Base-by-base conservation (phyloP, 2,113 vertebrate genomes). In the Lonchura striata region DNA sequence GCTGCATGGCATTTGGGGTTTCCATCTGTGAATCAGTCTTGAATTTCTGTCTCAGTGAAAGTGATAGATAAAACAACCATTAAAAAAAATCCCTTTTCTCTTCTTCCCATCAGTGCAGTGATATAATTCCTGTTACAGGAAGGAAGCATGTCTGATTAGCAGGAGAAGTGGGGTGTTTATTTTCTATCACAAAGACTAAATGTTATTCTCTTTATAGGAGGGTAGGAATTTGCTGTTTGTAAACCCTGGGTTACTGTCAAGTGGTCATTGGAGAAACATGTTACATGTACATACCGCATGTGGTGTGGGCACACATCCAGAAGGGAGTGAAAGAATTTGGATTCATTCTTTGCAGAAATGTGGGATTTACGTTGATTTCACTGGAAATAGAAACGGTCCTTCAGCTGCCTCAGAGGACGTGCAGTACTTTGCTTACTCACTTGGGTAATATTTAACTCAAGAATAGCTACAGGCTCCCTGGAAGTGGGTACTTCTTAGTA, bases 21-120 rank as follows among this genome's bases (percentile, higher is more conserved):
- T 98, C 96, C 96, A 72, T 91, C 68, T 54, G 61, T 97, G 97
- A 97, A 97, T 96, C 96, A 97, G 94, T 33, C 92, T 90, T 77
- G 87, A 91, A 35, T 80, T 96, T 97, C 88, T 93, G 74, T 91
- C 69, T 79, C 63, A 77, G 64, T 91, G 94, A 97, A 96, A 97
- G 89, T 60, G 85, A 94, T 87, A 97, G 97, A 94, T 97, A 82
- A 82, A 78, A 82, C 65, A 72, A 69, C 84, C 42, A 92, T 77
- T 80, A 0, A 7, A 57, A 75, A 95, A 94, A 92, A 90, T 83
- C 86, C 95, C 90, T 91, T 89, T 76, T 87, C 81, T 93, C 88
- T 76, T 83, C 92, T 97, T 96, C 96, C 96, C 96, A 96, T 95
- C 96, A 97, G 4, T 47, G 79, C 46, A 35, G 71, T 84, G 87